Base-by-base conservation (phyloP, 2,113 vertebrate species). In the Cercopithecus mona region DNA sequence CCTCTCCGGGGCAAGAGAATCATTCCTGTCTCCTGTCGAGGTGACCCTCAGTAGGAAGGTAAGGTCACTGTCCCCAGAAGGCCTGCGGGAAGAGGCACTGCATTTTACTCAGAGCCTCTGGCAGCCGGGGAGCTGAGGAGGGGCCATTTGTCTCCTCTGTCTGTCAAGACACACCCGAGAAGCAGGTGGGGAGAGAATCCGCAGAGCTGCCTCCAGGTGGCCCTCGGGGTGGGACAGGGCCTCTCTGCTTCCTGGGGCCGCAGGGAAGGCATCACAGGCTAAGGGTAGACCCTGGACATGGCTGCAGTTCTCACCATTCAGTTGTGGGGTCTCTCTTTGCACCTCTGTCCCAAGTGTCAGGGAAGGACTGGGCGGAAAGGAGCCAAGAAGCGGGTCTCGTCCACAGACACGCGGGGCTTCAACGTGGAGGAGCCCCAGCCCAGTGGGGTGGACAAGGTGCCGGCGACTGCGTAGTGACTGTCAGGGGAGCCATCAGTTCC, bases 11-110 rank as follows among this genome's bases (percentile, higher is more conserved):
- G 97, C 98, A 97, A 2, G 52, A 97, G 11, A 98, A 96, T 93
- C 97, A 97, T 80, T 95, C 98, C 97, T 96, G 96, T 92, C 96
- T 97, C 13, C 93, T 98, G 98, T 98, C 97, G 97, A 97, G 97
- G 98, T 98, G 98, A 98, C 98, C 98, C 94, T 97, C 97, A 96
- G 95, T 98, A 98, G 98, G 98, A 98, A 95, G 98, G 98, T 98
- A 97, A 97, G 97, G 97, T 97, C 98, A 90, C 97, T 97, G 97
- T 98, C 98, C 98, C 98, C 98, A 98, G 98, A 98, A 98, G 98
- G 35, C 97, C 97, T 96, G 96, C 88, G 89, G 98, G 98, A 98
- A 98, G 98, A 98, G 97, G 97, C 97, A 98, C 98, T 98, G 98
- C 98, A 98, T 98, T 98, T 98, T 97, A 97, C 98, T 98, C 98